These are phyloP conservation scores for Dasypolia templi DNA, from an alignment of 2,888 invertebrate genomes.

Conservation along the genomic window DNA sequence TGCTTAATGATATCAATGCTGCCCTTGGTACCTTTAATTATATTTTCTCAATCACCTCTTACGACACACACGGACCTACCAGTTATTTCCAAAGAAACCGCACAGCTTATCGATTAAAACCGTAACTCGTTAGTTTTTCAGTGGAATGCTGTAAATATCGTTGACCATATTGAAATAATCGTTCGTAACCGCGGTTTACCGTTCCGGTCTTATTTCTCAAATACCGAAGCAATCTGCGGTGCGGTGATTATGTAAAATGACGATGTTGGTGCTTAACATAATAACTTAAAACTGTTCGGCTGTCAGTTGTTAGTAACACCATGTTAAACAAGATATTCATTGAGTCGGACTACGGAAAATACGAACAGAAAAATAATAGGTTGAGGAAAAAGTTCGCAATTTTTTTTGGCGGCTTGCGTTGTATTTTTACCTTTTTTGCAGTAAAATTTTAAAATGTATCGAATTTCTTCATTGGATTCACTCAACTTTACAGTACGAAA, in stretches of 20 bases:
- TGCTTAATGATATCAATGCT: not conserved
- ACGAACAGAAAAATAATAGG: no score
- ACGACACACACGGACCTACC: not conserved
- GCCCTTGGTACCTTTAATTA: not conserved
- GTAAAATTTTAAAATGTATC: no score
- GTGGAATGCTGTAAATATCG: slow-evolving; percentile 51
- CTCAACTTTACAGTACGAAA: no score
- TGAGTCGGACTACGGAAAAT: not conserved
- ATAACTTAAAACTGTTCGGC: not conserved
- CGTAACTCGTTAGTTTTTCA: slow-evolving; percentile 44
- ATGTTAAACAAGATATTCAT: not conserved
- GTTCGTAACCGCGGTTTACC: slow-evolving; percentile 28
- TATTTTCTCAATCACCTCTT: slow-evolving; percentile 6
- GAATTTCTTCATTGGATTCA: no score
- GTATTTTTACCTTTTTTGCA: no score
- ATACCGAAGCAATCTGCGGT: slow-evolving; percentile 38
- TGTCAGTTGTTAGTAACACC: no score
- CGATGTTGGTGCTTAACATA: slow-evolving; percentile 4
- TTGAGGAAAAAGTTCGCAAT: no score
- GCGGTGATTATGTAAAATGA: slow-evolving; percentile 28
- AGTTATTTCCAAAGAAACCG: slow-evolving; percentile 24
- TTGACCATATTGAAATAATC: slow-evolving; percentile 45
- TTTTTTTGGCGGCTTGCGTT: no score
- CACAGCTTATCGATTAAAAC: slow-evolving; percentile 36
- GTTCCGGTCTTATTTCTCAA: slow-evolving; percentile 48